Evolutionary conservation across 2,113 vertebrate genomes (phyloP).

Genomic region (Copsychus sechellarum): DNA sequence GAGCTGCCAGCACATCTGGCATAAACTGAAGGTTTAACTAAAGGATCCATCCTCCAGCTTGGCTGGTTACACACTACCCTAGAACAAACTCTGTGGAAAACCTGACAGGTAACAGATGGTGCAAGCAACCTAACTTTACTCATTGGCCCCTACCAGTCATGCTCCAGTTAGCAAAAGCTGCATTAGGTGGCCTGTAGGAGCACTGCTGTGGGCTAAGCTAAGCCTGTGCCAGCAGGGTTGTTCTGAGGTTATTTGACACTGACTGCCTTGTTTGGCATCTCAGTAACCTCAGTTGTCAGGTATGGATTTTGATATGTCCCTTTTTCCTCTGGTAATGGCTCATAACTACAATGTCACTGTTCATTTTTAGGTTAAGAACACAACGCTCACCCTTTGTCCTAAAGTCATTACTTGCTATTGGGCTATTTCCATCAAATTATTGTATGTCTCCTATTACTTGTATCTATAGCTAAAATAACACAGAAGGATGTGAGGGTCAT

Average conservation of each 20-base stretch:
- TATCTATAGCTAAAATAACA: neutral
- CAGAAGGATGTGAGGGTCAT: neutral
- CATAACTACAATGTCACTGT: neutral
- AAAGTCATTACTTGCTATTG: neutral
- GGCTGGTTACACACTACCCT: neutral
- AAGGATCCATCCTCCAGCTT: conserved; percentile 2
- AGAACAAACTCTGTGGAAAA: conserved; percentile 22
- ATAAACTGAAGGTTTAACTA: conserved; percentile 28
- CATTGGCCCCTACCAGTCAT: neutral
- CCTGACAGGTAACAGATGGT: conserved; percentile 51
- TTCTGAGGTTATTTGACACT: neutral
- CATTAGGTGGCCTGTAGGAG: neutral
- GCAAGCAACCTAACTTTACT: neutral
- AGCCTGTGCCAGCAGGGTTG: neutral
- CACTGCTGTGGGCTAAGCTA: neutral
- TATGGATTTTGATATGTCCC: neutral
- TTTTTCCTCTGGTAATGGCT: neutral
- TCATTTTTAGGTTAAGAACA: neutral
- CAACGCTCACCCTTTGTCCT: neutral
- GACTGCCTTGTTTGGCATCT: neutral
- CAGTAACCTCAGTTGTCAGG: neutral
- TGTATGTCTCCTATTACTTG: neutral
- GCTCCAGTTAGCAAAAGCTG: neutral
- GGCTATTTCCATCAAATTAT: neutral
- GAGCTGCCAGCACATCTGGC: conserved; percentile 49